These are phyloP conservation scores for Folsomia manolachei DNA, from an alignment of 2,888 invertebrate species.

Conservation along the genomic window DNA sequence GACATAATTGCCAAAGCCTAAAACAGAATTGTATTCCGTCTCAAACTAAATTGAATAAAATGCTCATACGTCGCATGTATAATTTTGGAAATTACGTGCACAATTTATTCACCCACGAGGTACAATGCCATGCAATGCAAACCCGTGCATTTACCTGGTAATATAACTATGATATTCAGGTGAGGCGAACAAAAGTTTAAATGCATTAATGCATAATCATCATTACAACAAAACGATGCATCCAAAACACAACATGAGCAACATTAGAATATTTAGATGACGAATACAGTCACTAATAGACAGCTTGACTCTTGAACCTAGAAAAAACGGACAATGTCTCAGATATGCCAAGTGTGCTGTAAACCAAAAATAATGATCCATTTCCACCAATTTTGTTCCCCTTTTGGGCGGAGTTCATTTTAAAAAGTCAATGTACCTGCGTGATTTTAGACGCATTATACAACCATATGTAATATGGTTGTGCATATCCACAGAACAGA, in stretches of 20 bases:
- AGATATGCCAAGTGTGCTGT: neutral
- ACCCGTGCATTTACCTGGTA: neutral
- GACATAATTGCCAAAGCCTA: slow-evolving; percentile 14
- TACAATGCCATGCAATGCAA: neutral
- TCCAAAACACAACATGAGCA: neutral
- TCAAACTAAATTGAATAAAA: neutral
- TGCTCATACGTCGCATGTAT: neutral
- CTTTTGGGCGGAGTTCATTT: slow-evolving; percentile 1
- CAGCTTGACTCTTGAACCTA: neutral
- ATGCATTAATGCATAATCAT: slow-evolving; percentile 1
- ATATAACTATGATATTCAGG: neutral
- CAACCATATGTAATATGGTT: no score
- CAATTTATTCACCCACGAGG: slow-evolving; percentile 6
- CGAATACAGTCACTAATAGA: neutral
- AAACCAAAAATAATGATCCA: neutral
- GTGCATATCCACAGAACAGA: no score
- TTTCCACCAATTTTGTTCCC: neutral
- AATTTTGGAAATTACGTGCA: neutral
- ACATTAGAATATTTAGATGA: neutral
- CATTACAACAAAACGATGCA: neutral
- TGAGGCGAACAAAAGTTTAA: neutral
- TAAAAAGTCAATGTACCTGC: neutral
- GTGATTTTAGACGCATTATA: no score
- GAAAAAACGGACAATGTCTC: no score
- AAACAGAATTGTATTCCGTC: neutral